phyloP scores from a whole-genome alignment of 2,888 invertebrate genomes.

The Geophilus truncorum region DNA sequence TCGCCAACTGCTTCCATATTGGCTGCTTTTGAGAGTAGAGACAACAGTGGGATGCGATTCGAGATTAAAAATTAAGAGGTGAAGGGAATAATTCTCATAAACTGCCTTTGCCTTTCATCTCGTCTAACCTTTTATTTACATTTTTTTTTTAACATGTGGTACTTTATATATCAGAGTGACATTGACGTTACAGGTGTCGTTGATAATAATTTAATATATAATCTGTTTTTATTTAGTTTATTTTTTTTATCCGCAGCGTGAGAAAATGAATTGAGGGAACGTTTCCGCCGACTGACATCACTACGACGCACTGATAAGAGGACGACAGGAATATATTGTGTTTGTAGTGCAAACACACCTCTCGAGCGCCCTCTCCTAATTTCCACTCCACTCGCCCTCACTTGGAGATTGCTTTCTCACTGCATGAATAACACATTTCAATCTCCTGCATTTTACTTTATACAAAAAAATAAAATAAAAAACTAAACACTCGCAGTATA shows the following conservation, averaged over 20 bases:
- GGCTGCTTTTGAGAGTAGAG: conserved; percentile 25
- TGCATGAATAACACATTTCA: conserved; percentile 27
- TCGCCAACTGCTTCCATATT: conserved; percentile 22
- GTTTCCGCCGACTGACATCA: conserved; percentile 27
- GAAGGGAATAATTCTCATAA: neutral
- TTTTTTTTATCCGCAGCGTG: conserved; percentile 17
- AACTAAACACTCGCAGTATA: neutral
- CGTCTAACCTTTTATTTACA: too few relatives aligned
- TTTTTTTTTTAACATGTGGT: neutral
- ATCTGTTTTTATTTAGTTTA: conserved; percentile 15
- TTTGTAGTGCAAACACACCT: conserved; percentile 27
- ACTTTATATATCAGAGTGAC: neutral
- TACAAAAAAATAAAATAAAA: neutral
- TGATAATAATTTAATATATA: conserved; percentile 24
- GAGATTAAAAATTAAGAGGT: conserved; percentile 11
- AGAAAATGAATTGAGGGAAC: conserved; percentile 24
- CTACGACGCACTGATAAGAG: conserved; percentile 24
- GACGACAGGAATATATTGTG: conserved; percentile 27
- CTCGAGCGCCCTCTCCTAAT: conserved; percentile 25
- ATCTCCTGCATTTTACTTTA: conserved; percentile 13
- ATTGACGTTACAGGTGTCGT: conserved; percentile 10
- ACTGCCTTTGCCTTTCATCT: neutral
- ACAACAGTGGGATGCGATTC: neutral
- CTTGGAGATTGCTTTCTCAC: conserved; percentile 27
- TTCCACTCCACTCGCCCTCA: conserved; percentile 24